These are phyloP conservation scores for Sarotherodon lohbergeri DNA, from an alignment of 2,113 vertebrate species.

Conservation along the genomic window DNA sequence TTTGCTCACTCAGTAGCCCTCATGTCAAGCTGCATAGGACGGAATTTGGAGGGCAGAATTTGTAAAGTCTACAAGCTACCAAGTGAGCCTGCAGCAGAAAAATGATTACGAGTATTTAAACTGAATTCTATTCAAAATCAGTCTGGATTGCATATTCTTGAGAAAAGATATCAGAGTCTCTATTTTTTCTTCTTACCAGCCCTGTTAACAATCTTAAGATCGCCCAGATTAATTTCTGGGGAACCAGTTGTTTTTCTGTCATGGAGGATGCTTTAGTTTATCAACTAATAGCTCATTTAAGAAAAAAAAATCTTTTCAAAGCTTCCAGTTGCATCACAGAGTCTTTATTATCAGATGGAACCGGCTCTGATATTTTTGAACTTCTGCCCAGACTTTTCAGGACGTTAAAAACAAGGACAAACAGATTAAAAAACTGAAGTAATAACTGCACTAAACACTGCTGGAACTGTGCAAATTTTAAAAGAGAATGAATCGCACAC, in stretches of 20 bases:
- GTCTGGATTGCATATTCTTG: neutral
- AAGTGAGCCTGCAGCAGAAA: neutral
- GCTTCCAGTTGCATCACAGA: neutral
- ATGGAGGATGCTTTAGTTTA: neutral
- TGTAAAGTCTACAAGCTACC: neutral
- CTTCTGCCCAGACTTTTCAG: neutral
- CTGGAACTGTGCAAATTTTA: neutral
- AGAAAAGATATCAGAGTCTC: neutral
- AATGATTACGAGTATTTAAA: neutral
- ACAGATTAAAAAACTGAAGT: neutral
- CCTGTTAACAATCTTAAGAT: neutral
- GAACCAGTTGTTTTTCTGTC: neutral
- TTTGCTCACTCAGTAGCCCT: neutral
- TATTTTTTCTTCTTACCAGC: neutral
- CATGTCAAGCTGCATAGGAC: neutral
- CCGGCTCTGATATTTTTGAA: neutral
- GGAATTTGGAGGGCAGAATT: neutral
- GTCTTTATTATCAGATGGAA: neutral
- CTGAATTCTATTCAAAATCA: neutral
- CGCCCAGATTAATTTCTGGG: neutral
- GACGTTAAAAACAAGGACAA: neutral
- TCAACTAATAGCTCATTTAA: neutral
- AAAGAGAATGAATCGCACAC: neutral
- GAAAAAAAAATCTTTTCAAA: neutral
- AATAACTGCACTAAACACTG: neutral